Evolutionary conservation across 2,113 vertebrate species (phyloP), one percentile per base, ranked within the genome.

Genomic region (Coreoperca whiteheadi): DNA sequence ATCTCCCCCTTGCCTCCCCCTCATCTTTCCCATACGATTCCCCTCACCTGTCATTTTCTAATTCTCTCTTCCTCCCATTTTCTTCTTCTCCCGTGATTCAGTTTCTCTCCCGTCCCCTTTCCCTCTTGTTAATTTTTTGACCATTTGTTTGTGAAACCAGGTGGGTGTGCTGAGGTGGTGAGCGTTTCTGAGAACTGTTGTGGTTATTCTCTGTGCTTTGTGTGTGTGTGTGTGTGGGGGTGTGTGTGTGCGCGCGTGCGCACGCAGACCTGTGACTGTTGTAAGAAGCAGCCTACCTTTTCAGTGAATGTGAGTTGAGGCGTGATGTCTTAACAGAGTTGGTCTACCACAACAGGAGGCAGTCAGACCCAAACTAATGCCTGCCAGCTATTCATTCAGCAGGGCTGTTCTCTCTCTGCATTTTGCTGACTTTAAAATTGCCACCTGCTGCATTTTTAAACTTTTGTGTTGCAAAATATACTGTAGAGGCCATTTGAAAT

Each of bases 121-220:
- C 46, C 48, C 4, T 8, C 25, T 68, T 51, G 23, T 79, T 39
- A 9, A 21, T 30, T 43, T 6, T 86, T 72, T 88, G 86, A 85
- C 88, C 87, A 86, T 87, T 80, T 89, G 85, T 83, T 83, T 87
- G 46, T 87, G 57, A 23, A 86, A 48, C 39, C 76, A 87, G 88
- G 90, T 89, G 92, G 90, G 89, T 75, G 88, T 88, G 60, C n/a
- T 41, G 77, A 84, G 16, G 8, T 88, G 51, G 83, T 87, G 84
- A 91, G 89, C 78, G 20, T 93, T 94, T 94, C 92, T 94, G 66
- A 93, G 93, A 93, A 94, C 71, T 21, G 68, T 51, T 89, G 91
- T 77, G 92, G 89, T 92, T 86, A 60, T 86, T 90, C 60, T 85
- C 12, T 80, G 60, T 64, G 60, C 41, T 74, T 10, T 56, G 60